A percentile compares a stretch with the other conserved stretches of the same genome.
Conservation (phyloP, 1,140 invertebrate genomes). For the Trichonephila clavata region DNA sequence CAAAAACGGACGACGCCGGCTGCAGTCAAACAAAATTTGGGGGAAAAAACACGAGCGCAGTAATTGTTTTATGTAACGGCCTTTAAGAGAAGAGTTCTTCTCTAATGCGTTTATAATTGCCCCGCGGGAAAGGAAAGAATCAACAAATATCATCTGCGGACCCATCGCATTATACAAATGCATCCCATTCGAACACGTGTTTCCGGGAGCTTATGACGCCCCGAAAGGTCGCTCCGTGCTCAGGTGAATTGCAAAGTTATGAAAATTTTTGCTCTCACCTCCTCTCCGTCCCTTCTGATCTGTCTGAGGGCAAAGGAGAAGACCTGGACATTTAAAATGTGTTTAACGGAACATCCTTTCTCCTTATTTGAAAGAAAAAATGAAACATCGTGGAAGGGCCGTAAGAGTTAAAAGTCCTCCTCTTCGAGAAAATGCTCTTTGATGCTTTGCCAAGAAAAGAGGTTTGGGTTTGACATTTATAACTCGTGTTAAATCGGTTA, state of each 20-base stretch:
- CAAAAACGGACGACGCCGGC: not conserved
- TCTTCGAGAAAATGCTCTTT: no score
- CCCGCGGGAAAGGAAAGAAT: not conserved
- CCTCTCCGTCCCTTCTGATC: no score
- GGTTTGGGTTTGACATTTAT: no score
- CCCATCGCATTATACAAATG: conserved; percentile 26
- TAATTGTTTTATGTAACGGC: conserved; percentile 4
- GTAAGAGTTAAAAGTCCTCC: no score
- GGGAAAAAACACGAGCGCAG: not conserved
- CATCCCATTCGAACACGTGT: conserved; percentile 20
- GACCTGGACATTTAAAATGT: no score
- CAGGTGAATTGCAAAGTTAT: conserved; percentile 28
- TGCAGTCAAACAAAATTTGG: no score
- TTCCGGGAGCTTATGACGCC: not conserved
- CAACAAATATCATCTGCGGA: not conserved
- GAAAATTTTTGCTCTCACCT: not conserved
- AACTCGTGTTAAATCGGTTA: no score
- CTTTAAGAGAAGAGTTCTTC: not conserved
- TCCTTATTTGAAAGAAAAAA: no score
- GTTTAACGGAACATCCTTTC: no score
- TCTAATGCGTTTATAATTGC: conserved; percentile 22
- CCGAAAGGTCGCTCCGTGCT: not conserved
- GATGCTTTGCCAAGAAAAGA: no score
- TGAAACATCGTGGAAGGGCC: no score
- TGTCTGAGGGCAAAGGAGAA: no score